These are phyloP conservation scores for Saccopteryx bilineata DNA, from an alignment of 2,113 vertebrate genomes.

Conservation along the genomic window DNA sequence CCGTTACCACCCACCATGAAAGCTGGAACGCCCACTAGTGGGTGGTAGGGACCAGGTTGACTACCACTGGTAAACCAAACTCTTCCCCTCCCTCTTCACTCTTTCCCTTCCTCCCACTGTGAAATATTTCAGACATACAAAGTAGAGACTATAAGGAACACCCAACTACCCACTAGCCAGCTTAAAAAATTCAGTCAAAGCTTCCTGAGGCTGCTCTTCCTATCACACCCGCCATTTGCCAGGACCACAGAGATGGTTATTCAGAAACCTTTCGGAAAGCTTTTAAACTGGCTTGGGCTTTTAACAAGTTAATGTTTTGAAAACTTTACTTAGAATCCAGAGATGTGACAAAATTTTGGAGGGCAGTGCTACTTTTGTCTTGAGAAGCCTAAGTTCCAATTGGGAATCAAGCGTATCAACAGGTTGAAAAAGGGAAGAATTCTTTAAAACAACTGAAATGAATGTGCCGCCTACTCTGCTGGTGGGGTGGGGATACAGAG, in stretches of 20 bases:
- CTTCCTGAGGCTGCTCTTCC: neutral
- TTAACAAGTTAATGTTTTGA: constrained; percentile 18
- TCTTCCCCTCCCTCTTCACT: neutral
- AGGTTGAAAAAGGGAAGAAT: neutral
- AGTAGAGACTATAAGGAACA: neutral
- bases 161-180: neutral
- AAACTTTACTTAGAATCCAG: constrained; percentile 40
- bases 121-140: neutral
- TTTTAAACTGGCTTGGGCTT: neutral
- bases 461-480: neutral
- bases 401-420: neutral
- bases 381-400: neutral
- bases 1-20: too few relatives aligned
- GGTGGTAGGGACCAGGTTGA: too few relatives aligned
- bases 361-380: neutral
- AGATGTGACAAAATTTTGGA: neutral
- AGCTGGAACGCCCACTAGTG: too few relatives aligned
- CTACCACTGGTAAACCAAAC: neutral
- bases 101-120: neutral
- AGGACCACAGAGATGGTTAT: neutral
- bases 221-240: neutral
- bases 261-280: neutral
- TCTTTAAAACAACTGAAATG: neutral
- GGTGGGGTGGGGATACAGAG: neutral
- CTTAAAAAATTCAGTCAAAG: neutral